Base-by-base conservation (phyloP, 2,888 invertebrate species). In the Diachrysia chrysitis region DNA sequence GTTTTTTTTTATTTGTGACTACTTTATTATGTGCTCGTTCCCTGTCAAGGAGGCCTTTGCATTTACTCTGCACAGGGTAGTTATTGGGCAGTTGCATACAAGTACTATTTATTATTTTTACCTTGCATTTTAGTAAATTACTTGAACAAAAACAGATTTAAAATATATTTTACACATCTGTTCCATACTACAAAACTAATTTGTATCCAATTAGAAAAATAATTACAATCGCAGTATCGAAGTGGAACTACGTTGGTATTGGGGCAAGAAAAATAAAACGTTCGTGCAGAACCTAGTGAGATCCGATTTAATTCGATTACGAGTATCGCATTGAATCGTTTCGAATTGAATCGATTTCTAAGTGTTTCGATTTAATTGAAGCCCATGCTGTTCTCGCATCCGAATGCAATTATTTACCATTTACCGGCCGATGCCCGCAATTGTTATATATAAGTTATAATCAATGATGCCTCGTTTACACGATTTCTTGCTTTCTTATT, bases 321-420 rank as follows among this genome's bases (percentile, higher is more conserved):
- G 81, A 81, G 82, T 71, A 82, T 79, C 80, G 82, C 82, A 84
- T 83, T 85, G 83, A 80, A 85, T 80, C 84, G 84, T 63, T 81
- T 73, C 79, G 63, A 77, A 84, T 85, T 76, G 79, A 85, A 87
- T 87, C 81, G 82, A 87, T 85, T 84, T 84, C 87, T 87, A 86
- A 88, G 87, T 88, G 87, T 86, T 86, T 83, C 84, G 81, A 85
- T 88, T 89, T 88, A 88, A 88, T 89, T 87, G 86, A 81, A 83
- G 82, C 74, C 73, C 76, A 77, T 79, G 70, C 74, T 79, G 71
- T 69, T 74, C 73, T 73, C 70, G 80, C 81, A 83, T 85, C 80
- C 80, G 79, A 84, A 85, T 87, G 83, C 87, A 87, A 86, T 88
- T 86, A 87, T 88, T 86, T 87, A 84, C 83, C 87, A 86, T 86